Conservation (phyloP, 2,797 vertebrate genomes). For the Sardinella longiceps region DNA sequence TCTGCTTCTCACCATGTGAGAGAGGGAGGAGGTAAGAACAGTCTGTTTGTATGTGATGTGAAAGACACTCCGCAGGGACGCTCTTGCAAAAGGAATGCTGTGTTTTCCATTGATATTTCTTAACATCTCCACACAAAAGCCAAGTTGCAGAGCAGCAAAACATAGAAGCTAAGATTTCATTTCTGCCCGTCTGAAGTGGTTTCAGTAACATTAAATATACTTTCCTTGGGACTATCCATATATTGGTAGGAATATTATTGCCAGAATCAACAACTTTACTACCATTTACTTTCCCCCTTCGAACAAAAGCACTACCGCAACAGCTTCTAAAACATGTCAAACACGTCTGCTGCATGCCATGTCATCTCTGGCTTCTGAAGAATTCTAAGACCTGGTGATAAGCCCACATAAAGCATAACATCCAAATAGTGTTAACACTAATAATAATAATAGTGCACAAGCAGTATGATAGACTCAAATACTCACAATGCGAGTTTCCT, state of each 20-base stretch:
- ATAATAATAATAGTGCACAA: not conserved
- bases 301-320: not conserved
- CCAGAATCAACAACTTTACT: not conserved
- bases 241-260: not conserved
- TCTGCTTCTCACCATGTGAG: constrained; percentile 45
- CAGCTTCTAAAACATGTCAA: not conserved
- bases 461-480: not conserved
- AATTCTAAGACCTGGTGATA: not conserved
- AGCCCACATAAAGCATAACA: not conserved
- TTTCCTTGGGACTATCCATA: not conserved
- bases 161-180: not conserved
- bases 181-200: not conserved
- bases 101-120: constrained; percentile 68
- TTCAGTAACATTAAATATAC: not conserved
- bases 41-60: constrained; percentile 59
- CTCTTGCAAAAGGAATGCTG: constrained; percentile 68
- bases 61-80: constrained; percentile 69
- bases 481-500: not conserved
- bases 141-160: constrained; percentile 37
- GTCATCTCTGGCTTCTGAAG: not conserved
- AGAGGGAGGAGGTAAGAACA: constrained; percentile 42
- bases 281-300: not conserved
- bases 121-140: constrained; percentile 52
- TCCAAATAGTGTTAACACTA: not conserved
- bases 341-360: constrained; percentile 31